Conservation (phyloP, 2,888 invertebrate genomes). For the Byasa hedistus region DNA sequence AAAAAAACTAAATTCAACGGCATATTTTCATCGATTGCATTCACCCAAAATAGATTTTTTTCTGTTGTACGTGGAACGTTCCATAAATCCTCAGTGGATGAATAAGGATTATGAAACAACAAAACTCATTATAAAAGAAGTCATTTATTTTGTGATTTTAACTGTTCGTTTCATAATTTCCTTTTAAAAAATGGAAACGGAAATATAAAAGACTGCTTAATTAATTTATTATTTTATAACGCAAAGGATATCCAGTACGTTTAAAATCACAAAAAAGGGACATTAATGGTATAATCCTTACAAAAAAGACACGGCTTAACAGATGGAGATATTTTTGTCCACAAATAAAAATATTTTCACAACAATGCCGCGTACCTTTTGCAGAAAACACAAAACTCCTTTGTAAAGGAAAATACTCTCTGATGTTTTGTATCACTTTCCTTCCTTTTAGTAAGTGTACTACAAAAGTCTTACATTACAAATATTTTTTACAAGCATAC, state of each 20-base stretch:
- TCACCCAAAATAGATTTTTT: too few relatives aligned
- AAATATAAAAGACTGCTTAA: not conserved
- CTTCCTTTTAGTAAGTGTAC: conserved; percentile 15
- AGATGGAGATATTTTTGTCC: conserved; percentile 9
- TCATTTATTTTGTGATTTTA: not conserved
- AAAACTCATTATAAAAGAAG: not conserved
- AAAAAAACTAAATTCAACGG: too few relatives aligned
- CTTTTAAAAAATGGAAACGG: not conserved
- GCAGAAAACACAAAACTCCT: conserved; percentile 13
- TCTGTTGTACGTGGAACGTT: not conserved
- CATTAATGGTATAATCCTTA: conserved; percentile 3
- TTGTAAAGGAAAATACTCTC: conserved; percentile 20
- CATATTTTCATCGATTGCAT: too few relatives aligned
- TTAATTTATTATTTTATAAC: not conserved
- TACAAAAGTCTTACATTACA: conserved; percentile 2
- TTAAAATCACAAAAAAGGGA: not conserved
- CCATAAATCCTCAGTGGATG: not conserved
- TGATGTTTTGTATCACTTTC: conserved; percentile 13
- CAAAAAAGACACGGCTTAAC: not conserved
- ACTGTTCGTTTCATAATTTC: not conserved
- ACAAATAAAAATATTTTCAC: conserved; percentile 15
- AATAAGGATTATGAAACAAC: not conserved
- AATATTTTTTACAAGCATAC: not conserved
- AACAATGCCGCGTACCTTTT: conserved; percentile 20
- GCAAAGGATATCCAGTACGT: not conserved